phyloP scores from a whole-genome alignment of 2,113 vertebrate genomes.

The Prionailurus bengalensis region DNA sequence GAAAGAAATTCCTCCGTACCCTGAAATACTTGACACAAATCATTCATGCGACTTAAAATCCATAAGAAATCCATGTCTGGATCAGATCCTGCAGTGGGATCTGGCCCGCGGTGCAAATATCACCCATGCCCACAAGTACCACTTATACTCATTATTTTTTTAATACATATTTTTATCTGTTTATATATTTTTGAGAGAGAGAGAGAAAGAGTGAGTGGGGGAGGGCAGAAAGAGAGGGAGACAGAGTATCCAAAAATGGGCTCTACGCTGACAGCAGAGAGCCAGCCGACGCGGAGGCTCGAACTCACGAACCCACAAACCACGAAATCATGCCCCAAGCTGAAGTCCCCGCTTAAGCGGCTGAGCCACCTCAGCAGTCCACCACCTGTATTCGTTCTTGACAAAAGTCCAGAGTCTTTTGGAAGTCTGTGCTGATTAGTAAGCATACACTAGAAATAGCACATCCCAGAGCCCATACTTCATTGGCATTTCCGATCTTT shows the following conservation, averaged over 20 bases:
- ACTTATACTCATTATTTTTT: too few species aligned
- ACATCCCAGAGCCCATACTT: accelerated
- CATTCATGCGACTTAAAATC: background rate
- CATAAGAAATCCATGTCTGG: background rate
- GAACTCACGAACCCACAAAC: too few species aligned
- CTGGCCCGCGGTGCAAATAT: background rate
- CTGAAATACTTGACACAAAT: background rate
- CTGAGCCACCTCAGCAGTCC: too few species aligned
- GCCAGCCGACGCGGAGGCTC: too few species aligned
- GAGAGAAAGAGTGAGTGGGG: too few species aligned
- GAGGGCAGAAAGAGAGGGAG: too few species aligned
- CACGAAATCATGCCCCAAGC: too few species aligned
- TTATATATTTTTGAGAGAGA: too few species aligned
- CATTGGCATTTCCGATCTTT: background rate
- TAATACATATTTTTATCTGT: too few species aligned
- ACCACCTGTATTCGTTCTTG: background rate
- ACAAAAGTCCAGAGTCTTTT: background rate
- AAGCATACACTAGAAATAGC: background rate
- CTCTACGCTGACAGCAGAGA: too few species aligned
- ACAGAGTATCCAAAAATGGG: too few species aligned
- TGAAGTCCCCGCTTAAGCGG: too few species aligned
- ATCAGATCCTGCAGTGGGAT: background rate
- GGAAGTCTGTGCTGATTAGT: background rate
- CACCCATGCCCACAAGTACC: background rate
- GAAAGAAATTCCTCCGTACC: background rate